Evolutionary conservation across 2,113 vertebrate genomes (phyloP), one percentile per base, ranked within the genome.

Genomic region (Gila orcuttii): DNA sequence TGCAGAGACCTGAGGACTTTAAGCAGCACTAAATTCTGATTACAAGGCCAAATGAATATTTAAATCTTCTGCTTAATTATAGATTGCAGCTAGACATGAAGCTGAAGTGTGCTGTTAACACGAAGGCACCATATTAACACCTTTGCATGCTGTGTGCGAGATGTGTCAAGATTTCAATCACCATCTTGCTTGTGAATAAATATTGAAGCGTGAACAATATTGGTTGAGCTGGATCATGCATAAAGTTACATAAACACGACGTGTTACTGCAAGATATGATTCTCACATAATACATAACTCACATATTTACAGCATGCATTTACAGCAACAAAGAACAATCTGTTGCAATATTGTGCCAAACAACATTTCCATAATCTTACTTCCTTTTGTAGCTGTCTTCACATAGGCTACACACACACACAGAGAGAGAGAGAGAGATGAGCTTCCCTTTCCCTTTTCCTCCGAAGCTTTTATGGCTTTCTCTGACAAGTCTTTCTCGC

Each of bases 301-400:
- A 76, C 71, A 73, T 42, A 76, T 55, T 55, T 17, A 42, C 55
- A 62, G 80, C 68, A 50, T 57, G 59, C 68, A 74, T 57, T 45
- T 60, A 36, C 50, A 52, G 15, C 50, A 62, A 59, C 79, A 85
- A 68, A 62, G 76, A 71, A 47, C 28, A 28, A 7, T 69, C 28
- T 81, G 77, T 59, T 75, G 42, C 55, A 74, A 31, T 68, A 62
- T 68, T 47, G 45, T 42, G 39, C 47, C 36, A 33, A 62, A 69
- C 73, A 82, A 39, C 76, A 85, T 47, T 45, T 60, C 13, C 77
- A 87, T 52, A 79, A 83, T 85, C 90, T 88, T 90, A 89, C 88
- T 81, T 90, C 47, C 76, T 79, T 62, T 64, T 82, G 89, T 23
- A 73, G 86, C 62, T 76, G 82, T 85, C 42, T 86, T 79, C 79